Evolutionary conservation across 2,888 invertebrate species (phyloP).

Genomic region (Eremobia ochroleuca): DNA sequence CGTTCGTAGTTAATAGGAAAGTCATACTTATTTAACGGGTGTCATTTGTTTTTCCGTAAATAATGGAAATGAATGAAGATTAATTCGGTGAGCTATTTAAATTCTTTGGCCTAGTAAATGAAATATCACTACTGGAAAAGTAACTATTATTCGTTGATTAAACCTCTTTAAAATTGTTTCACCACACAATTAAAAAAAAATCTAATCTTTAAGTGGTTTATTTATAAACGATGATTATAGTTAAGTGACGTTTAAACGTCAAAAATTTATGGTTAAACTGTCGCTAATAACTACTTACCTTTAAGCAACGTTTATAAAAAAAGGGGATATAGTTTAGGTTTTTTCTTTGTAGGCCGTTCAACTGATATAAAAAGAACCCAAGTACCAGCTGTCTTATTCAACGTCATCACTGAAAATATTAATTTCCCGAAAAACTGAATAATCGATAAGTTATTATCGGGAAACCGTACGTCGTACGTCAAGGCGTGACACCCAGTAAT

Average conservation of each 20-base stretch:
- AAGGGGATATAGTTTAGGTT: background rate
- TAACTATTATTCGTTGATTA: background rate
- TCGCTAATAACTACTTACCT: too few relatives aligned
- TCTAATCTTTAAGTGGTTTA: too few relatives aligned
- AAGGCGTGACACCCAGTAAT: conserved; percentile 78
- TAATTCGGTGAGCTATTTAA: conserved; percentile 54
- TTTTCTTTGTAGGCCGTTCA: background rate
- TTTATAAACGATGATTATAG: background rate
- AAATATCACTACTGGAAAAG: background rate
- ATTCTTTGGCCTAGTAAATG: background rate
- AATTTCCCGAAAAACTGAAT: conserved; percentile 63
- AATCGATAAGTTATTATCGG: conserved; percentile 78
- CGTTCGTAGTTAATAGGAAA: conserved; percentile 62
- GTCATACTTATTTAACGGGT: conserved; percentile 59
- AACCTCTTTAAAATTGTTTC: background rate
- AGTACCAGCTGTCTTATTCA: background rate
- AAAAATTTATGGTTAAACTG: too few relatives aligned
- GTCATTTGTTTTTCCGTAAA: conserved; percentile 54
- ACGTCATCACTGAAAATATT: conserved; percentile 36
- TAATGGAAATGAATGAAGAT: conserved; percentile 52
- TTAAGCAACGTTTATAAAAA: too few relatives aligned
- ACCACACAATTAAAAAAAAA: background rate
- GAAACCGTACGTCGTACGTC: conserved; percentile 74
- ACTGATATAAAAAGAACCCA: background rate
- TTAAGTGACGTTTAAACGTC: background rate